A percentile compares a stretch with the other conserved stretches of the same genome.
phyloP scores from a whole-genome alignment of 2,113 vertebrate species.

The Hylia prasina region DNA sequence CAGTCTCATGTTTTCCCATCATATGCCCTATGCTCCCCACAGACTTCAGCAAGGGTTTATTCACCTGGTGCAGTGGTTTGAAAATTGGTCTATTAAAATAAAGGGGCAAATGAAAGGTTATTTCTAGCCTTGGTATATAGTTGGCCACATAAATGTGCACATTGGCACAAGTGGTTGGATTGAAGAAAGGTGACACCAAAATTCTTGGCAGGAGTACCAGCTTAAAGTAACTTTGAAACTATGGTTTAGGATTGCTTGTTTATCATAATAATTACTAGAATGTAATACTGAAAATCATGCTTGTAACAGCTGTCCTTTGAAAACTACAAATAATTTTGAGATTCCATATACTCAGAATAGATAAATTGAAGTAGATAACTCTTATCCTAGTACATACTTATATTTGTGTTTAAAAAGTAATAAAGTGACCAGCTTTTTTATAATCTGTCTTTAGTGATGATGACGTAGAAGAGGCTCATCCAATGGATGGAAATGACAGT shows the following conservation, averaged over 20 bases:
- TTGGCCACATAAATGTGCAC: background rate
- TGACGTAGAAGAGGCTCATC: slow-evolving; percentile 90
- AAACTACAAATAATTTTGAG: background rate
- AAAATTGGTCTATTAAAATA: background rate
- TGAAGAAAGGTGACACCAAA: background rate
- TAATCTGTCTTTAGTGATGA: slow-evolving; percentile 82
- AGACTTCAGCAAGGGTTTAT: background rate
- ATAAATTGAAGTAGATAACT: background rate
- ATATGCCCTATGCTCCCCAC: background rate
- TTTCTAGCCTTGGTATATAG: background rate
- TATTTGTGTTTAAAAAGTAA: background rate
- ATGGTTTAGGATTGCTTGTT: background rate
- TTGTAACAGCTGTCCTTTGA: background rate
- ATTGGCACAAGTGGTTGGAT: background rate
- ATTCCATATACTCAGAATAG: background rate
- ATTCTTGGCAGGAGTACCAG: background rate
- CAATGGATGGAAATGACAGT: slow-evolving; percentile 89
- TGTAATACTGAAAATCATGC: background rate
- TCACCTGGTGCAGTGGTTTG: background rate
- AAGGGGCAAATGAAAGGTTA: background rate
- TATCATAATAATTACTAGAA: background rate
- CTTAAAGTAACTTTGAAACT: background rate
- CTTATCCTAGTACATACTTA: background rate
- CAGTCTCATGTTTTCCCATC: background rate
- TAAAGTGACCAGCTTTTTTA: background rate